Conservation (phyloP, 2,797 vertebrate genomes). For the Buphagus erythrorhynchus region DNA sequence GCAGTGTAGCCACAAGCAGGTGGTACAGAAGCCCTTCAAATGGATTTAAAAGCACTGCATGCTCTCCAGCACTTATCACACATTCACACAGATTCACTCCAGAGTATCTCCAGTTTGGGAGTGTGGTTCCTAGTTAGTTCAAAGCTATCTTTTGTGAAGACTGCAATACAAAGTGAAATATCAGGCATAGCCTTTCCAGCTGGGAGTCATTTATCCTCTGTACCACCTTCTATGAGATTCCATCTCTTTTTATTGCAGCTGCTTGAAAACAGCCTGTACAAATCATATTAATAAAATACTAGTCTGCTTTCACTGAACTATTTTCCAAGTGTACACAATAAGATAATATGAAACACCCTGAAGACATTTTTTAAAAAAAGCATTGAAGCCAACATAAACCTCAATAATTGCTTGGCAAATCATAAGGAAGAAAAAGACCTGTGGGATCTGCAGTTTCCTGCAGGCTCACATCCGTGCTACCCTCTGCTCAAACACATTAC, state of each 20-base stretch:
- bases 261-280: background rate
- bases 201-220: background rate
- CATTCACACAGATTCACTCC: background rate
- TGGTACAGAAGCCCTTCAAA: background rate
- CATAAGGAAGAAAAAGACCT: background rate
- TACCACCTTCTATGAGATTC: background rate
- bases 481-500: background rate
- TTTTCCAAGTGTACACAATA: background rate
- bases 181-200: background rate
- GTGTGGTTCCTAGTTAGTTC: background rate
- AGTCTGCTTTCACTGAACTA: background rate
- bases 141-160: background rate
- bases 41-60: background rate
- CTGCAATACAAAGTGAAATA: background rate
- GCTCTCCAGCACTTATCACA: background rate
- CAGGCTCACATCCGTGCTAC: background rate
- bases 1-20: fast-evolving
- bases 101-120: background rate
- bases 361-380: background rate
- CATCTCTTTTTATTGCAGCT: background rate
- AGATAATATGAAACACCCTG: background rate
- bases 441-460: background rate
- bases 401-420: background rate
- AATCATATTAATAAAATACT: background rate
- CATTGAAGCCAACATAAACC: background rate